These are phyloP conservation scores for Ascaphus truei DNA, from an alignment of 2,113 vertebrate genomes.

Conservation along the genomic window DNA sequence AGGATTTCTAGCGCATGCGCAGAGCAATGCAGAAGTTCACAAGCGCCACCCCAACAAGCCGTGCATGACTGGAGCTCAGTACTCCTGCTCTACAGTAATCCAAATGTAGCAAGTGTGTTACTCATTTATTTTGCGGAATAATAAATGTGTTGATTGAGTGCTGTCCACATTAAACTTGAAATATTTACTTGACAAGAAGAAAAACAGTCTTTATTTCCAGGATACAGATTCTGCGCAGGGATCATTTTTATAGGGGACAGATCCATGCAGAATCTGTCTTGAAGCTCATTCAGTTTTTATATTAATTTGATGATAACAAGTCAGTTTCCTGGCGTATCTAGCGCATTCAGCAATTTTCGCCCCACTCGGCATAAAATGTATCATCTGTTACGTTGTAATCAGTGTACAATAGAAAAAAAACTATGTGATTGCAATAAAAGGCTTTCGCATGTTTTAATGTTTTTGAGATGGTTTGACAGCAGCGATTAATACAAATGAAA, in stretches of 20 bases:
- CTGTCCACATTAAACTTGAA: slow-evolving; percentile 1
- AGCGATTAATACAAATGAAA: no score
- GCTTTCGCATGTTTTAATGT: no score
- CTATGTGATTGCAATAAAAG: background rate
- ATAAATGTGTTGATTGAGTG: background rate
- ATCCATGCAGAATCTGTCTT: background rate
- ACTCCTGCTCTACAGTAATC: no score
- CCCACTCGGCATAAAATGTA: background rate
- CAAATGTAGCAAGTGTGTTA: background rate
- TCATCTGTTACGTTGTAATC: background rate
- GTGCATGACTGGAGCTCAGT: no score
- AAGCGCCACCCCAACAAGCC: no score
- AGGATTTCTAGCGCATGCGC: no score
- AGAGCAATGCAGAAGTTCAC: no score
- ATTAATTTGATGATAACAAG: background rate
- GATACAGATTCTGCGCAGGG: background rate
- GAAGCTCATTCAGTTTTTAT: background rate
- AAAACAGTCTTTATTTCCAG: background rate
- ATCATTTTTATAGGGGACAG: background rate
- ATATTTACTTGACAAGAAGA: background rate
- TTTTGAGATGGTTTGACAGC: no score
- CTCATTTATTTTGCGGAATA: background rate
- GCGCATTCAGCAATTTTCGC: background rate
- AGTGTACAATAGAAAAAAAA: background rate
- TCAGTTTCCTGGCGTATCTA: background rate